Conservation (phyloP, 2,797 vertebrate species). For the Spinus olivaceus region DNA sequence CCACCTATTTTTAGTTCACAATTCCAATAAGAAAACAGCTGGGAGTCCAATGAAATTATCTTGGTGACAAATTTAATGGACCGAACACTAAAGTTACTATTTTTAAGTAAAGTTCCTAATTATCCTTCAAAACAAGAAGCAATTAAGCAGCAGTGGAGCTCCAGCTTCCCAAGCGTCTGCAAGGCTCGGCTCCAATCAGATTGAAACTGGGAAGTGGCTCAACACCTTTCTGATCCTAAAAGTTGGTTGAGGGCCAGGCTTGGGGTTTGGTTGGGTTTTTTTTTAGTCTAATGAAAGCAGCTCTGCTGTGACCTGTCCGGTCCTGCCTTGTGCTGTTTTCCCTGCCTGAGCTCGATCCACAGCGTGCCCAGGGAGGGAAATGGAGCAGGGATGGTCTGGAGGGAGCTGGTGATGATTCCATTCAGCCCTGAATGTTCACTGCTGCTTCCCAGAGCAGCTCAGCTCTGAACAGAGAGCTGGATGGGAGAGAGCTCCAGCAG, state of each 20-base stretch:
- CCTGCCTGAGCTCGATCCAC: background rate
- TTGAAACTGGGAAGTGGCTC: constrained; percentile 46
- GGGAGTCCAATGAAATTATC: constrained; percentile 49
- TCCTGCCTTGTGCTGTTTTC: constrained; percentile 6
- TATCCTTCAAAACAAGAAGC: constrained; percentile 58
- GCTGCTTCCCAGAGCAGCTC: background rate
- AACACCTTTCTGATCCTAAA: constrained; percentile 52
- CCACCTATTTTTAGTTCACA: constrained; percentile 60
- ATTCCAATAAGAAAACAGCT: constrained; percentile 58
- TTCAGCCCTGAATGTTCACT: background rate
- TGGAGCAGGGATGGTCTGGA: background rate
- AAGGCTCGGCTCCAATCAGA: constrained; percentile 11
- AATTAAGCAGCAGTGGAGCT: constrained; percentile 45
- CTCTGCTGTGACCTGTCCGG: constrained; percentile 22
- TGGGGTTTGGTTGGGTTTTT: background rate
- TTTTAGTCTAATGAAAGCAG: background rate
- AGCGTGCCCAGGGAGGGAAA: fast-evolving
- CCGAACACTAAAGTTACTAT: constrained; percentile 63
- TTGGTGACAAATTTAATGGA: constrained; percentile 63
- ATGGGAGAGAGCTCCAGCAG: background rate
- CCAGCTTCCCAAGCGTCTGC: background rate
- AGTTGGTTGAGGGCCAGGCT: constrained; percentile 18
- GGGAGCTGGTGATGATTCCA: background rate
- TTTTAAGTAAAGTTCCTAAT: constrained; percentile 64
- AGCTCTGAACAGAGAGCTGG: background rate